Evolutionary conservation across 2,888 invertebrate species (phyloP).

Genomic region (Leptopilina myrica): DNA sequence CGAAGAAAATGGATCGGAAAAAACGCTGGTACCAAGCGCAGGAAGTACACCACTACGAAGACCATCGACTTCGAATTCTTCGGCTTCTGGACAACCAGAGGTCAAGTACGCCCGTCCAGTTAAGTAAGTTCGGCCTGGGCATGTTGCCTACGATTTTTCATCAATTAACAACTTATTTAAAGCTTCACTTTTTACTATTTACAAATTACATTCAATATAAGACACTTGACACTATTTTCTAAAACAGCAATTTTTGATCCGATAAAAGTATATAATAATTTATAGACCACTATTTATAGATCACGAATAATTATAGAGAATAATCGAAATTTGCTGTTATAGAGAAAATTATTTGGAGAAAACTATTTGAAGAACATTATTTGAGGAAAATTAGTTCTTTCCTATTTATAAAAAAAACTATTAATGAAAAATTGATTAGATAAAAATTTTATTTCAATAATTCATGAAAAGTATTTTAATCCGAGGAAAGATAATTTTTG

Average conservation of each 20-base stretch:
- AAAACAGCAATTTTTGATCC: slow-evolving; percentile 9
- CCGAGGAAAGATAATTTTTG: no score
- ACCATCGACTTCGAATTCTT: slow-evolving; percentile 63
- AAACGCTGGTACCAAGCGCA: slow-evolving; percentile 64
- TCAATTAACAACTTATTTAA: background rate
- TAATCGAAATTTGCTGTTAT: slow-evolving; percentile 3
- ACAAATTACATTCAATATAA: background rate
- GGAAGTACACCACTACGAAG: slow-evolving; percentile 63
- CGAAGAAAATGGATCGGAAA: slow-evolving; percentile 64
- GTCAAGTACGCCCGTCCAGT: slow-evolving; percentile 74
- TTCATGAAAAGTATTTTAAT: no score
- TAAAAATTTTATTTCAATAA: no score
- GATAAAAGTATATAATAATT: background rate
- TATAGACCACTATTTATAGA: background rate
- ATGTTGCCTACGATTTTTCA: slow-evolving; percentile 52
- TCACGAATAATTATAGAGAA: background rate
- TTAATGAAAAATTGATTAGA: no score
- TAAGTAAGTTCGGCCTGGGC: slow-evolving; percentile 67
- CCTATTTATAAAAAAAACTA: no score
- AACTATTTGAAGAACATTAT: no score
- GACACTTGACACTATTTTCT: background rate
- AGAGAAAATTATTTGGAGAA: background rate
- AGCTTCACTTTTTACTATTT: slow-evolving; percentile 10
- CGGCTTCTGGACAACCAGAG: slow-evolving; percentile 68
- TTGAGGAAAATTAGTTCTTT: no score